Conservation (phyloP, 2,888 invertebrate species). For the Latrodectus elegans region DNA sequence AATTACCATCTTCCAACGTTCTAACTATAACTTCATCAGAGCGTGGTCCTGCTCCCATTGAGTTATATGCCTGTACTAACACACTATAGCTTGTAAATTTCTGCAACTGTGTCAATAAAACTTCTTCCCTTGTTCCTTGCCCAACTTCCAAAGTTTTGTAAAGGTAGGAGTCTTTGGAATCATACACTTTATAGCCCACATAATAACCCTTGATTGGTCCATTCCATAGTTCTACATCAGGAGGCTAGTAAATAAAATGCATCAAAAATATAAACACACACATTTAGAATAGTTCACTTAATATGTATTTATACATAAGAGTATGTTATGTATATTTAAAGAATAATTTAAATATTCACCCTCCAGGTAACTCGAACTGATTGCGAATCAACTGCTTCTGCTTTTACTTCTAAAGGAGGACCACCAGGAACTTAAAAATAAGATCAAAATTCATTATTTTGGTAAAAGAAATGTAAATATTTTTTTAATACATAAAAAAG, state of each 20-base stretch:
- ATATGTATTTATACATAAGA: background rate
- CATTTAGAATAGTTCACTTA: no score
- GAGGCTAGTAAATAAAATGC: conserved; percentile 76
- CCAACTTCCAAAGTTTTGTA: conserved; percentile 73
- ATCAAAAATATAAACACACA: no score
- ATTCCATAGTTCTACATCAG: conserved; percentile 77
- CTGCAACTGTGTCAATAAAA: conserved; percentile 73
- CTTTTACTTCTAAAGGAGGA: conserved; percentile 68
- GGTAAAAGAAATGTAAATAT: background rate
- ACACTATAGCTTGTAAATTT: conserved; percentile 75
- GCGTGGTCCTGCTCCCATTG: conserved; percentile 75
- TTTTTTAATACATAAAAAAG: no score
- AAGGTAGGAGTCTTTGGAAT: conserved; percentile 74
- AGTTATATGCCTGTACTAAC: conserved; percentile 75
- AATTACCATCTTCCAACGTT: conserved; percentile 73
- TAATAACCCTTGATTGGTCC: conserved; percentile 71
- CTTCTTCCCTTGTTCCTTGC: conserved; percentile 63
- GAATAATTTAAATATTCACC: conserved; percentile 43
- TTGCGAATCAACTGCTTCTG: conserved; percentile 69
- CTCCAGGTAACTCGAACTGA: conserved; percentile 70
- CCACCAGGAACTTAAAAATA: conserved; percentile 68
- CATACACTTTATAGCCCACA: conserved; percentile 73
- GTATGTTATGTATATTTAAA: background rate
- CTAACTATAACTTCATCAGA: conserved; percentile 74
- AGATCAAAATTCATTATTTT: background rate